Percentiles rank a stretch among this genome's conserved stretches.
phyloP scores from a whole-genome alignment of 2,113 vertebrate species.

The Passerina amoena region DNA sequence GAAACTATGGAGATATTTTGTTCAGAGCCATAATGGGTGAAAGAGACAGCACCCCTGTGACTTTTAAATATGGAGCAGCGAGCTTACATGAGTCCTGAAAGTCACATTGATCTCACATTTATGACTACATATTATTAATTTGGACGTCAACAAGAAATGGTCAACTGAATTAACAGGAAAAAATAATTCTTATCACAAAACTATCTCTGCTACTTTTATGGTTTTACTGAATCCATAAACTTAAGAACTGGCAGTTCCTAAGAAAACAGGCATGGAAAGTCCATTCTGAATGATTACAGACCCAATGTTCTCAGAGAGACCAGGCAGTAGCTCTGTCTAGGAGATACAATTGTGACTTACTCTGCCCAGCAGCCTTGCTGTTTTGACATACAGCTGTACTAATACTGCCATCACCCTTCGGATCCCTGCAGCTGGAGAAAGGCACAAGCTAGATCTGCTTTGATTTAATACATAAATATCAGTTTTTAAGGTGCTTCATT shows the following conservation, averaged over 20 bases:
- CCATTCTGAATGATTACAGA: not conserved
- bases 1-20: not conserved
- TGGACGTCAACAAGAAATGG: not conserved
- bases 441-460: not conserved
- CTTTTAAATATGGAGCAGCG: not conserved
- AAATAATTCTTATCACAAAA: not conserved
- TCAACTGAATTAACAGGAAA: not conserved
- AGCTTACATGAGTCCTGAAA: not conserved
- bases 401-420: conserved; percentile 14
- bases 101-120: not conserved
- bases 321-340: not conserved
- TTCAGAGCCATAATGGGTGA: not conserved
- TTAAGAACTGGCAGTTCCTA: not conserved
- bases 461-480: conserved; percentile 32
- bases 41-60: not conserved
- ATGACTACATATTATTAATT: not conserved
- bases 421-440: conserved; percentile 1
- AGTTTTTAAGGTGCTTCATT: conserved; percentile 49
- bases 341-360: not conserved
- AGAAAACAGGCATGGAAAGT: not conserved
- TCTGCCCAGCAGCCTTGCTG: not conserved
- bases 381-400: not conserved
- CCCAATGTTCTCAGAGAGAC: not conserved
- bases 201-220: not conserved
- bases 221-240: not conserved